phyloP scores from a whole-genome alignment of 2,888 invertebrate genomes.

The Biston stratarius region DNA sequence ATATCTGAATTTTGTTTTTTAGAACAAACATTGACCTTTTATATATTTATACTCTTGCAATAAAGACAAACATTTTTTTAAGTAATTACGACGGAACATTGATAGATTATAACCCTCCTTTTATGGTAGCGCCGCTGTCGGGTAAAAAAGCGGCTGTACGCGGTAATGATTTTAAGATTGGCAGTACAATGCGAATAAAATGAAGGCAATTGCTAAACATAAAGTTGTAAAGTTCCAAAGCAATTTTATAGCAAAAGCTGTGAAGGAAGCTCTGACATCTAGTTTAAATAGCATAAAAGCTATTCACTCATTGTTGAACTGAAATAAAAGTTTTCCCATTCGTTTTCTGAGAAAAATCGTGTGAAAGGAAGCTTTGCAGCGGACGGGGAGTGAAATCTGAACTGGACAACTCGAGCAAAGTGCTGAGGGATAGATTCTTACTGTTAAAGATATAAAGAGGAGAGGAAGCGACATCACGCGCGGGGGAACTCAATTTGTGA shows the following conservation, averaged over 20 bases:
- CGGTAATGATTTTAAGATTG: too few species aligned
- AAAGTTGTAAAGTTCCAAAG: not conserved
- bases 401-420: conserved; percentile 37
- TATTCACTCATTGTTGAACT: conserved; percentile 25
- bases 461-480: conserved; percentile 9
- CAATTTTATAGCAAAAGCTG: not conserved
- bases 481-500: too few species aligned
- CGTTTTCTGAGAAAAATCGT: conserved; percentile 24
- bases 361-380: conserved; percentile 30
- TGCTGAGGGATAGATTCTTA: conserved; percentile 29
- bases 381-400: conserved; percentile 46
- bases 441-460: conserved; percentile 19
- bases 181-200: not conserved
- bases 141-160: too few species aligned
- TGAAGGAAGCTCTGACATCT: conserved; percentile 7
- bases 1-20: too few species aligned
- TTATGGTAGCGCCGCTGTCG: too few species aligned
- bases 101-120: too few species aligned
- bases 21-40: too few species aligned
- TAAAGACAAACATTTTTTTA: too few species aligned
- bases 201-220: not conserved
- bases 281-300: conserved; percentile 20
- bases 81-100: too few species aligned
- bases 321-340: conserved; percentile 23
- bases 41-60: too few species aligned